Conservation (phyloP, 2,888 invertebrate species). For the Cephus pygmeus region DNA sequence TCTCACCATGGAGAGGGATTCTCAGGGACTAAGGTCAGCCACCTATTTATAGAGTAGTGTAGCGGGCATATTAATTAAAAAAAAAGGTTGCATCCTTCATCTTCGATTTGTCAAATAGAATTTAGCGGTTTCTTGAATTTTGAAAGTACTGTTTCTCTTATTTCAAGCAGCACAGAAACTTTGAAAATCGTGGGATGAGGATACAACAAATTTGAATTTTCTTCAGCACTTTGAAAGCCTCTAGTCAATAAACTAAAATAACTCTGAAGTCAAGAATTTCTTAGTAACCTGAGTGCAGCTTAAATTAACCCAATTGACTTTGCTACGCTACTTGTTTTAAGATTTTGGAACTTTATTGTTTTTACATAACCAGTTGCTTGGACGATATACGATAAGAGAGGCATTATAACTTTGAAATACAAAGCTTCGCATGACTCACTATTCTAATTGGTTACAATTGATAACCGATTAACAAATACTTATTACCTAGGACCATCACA, state of each 20-base stretch:
- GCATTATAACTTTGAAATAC: not conserved
- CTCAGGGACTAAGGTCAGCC: constrained; percentile 26
- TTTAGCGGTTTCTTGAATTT: not conserved
- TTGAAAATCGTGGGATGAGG: not conserved
- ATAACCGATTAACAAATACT: not conserved
- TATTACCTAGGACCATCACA: constrained; percentile 73
- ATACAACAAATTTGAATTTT: not conserved
- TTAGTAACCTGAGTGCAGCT: not conserved
- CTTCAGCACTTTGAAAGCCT: not conserved
- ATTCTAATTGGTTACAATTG: not conserved
- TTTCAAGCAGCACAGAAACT: not conserved
- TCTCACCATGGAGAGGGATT: constrained; percentile 30
- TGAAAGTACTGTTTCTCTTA: not conserved
- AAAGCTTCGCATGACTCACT: not conserved
- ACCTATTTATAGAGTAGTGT: constrained; percentile 34
- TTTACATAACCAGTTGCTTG: constrained; percentile 6
- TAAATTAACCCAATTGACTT: not conserved
- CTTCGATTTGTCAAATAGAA: not conserved
- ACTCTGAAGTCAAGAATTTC: not conserved
- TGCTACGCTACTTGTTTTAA: not conserved
- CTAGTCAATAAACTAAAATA: not conserved
- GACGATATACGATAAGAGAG: not conserved
- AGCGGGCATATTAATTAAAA: constrained; percentile 5
- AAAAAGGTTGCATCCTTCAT: not conserved
- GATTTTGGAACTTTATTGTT: constrained; percentile 29